Evolutionary conservation across 2,888 invertebrate genomes (phyloP).

Genomic region (Dynastes grantii): DNA sequence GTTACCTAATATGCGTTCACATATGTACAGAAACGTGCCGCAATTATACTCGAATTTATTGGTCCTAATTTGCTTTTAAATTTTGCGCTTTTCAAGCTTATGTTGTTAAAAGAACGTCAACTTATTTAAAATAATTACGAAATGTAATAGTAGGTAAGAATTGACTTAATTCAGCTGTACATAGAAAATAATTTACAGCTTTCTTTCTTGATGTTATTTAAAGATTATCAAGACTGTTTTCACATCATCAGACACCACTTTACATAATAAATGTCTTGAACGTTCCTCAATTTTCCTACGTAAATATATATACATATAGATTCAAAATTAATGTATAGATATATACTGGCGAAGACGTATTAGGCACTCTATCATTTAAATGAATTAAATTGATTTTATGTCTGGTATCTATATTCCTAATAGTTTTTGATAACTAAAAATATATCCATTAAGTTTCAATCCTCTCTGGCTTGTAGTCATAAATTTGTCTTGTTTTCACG

Average conservation of each 20-base stretch:
- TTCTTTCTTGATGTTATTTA: background rate
- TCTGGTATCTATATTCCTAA: constrained; percentile 38
- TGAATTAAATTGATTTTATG: constrained; percentile 31
- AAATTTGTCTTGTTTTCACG: constrained; percentile 51
- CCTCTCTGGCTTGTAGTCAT: constrained; percentile 44
- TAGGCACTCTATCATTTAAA: constrained; percentile 32
- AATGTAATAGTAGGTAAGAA: no score
- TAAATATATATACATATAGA: constrained; percentile 42
- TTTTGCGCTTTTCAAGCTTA: background rate
- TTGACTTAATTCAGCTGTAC: no score
- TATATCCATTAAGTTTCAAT: constrained; percentile 52
- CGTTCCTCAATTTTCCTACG: constrained; percentile 23
- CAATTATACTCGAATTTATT: constrained; percentile 32
- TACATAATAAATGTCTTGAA: constrained; percentile 4
- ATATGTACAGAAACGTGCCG: constrained; percentile 30
- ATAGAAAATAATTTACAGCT: no score
- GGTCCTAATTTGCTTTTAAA: constrained; percentile 32
- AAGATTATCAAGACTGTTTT: background rate
- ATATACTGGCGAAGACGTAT: constrained; percentile 26
- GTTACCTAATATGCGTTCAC: constrained; percentile 39
- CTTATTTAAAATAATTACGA: background rate
- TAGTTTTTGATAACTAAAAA: constrained; percentile 51
- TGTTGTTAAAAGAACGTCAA: background rate
- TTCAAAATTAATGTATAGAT: constrained; percentile 41
- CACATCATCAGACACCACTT: background rate